Conservation (phyloP, 2,888 invertebrate species). For the Drosophila mulleri region DNA sequence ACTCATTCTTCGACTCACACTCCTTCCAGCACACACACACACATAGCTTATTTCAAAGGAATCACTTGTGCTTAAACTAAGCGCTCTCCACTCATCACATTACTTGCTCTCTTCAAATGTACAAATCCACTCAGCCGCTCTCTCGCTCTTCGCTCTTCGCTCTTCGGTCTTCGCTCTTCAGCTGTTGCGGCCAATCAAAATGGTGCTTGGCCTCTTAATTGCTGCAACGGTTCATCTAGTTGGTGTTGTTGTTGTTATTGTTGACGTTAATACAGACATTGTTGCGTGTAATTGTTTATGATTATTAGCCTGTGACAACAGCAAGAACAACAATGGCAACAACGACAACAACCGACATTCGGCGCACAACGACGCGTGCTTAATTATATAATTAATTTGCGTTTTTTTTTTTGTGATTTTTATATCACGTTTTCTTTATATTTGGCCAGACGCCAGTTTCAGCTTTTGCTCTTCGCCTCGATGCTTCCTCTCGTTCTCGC, state of each 20-base stretch:
- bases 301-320: slow-evolving; percentile 48
- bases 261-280: slow-evolving; percentile 31
- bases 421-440: slow-evolving; percentile 71
- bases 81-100: neutral
- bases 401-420: slow-evolving; percentile 47
- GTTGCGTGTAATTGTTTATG: slow-evolving; percentile 56
- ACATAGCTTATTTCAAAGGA: slow-evolving; percentile 18
- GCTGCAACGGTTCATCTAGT: slow-evolving; percentile 17
- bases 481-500: slow-evolving; percentile 8
- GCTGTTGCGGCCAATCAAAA: slow-evolving; percentile 43
- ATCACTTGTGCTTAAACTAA: slow-evolving; percentile 4
- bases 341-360: slow-evolving; percentile 14
- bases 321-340: slow-evolving; percentile 1
- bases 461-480: neutral
- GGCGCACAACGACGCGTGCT: slow-evolving; percentile 65
- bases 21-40: neutral
- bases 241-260: neutral
- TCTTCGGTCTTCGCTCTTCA: neutral
- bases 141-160: neutral
- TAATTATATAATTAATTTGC: slow-evolving; percentile 74
- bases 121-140: neutral
- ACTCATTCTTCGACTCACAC: neutral
- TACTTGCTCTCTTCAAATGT: neutral
- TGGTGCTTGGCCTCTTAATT: slow-evolving; percentile 49
- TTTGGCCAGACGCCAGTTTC: slow-evolving; percentile 54